Evolutionary conservation across 2,113 vertebrate species (phyloP), one percentile per base, ranked within the genome.

Genomic region (Tenebrosternarchus preto): DNA sequence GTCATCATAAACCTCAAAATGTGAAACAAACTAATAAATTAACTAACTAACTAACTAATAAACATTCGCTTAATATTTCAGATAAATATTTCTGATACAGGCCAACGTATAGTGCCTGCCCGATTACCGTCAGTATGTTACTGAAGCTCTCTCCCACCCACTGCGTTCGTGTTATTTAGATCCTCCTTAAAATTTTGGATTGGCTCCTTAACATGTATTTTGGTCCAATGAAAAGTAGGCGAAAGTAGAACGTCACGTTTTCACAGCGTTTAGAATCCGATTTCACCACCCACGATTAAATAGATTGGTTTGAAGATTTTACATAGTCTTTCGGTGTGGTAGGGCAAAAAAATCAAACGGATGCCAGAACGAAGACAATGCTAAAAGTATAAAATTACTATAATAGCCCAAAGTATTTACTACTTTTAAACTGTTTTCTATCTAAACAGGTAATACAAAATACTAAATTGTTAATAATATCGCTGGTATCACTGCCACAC

Each of bases 141-240:
- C 16, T 3, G 19, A 56, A 31, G 9, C 9, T n/a, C 50, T 67
- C 60, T 55, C 43, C 17, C 19, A 33, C 43, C 46, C 43, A 15
- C 25, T 19, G 43, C 12, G 43, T 50, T 50, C 43, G 31, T 12
- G n/a, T 36, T 36, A 39, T 43, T 36, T 29, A 76, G 39, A 39
- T 70, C 78, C 84, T n/a, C 79, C 2, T 68, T n/a, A n/a, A n/a
- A n/a, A n/a, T 24, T 16, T 20, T 16, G 11, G 68, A 87, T 89
- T 87, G 82, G 88, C 66, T 84, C 50, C n/a, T 70, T 57, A 39
- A 17, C 66, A 59, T 85, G 24, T 46, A 24, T 66, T 68, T 25
- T 43, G 55, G 55, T 78, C 67, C 72, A 84, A 80, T 76, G 56
- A 73, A 50, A 76, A 77, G 68, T 80, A 73, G 69, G 61, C 73